Evolutionary conservation across 2,113 vertebrate genomes (phyloP), one percentile per base, ranked within the genome.

Genomic region (Calyptommatus sinebrachiatus): DNA sequence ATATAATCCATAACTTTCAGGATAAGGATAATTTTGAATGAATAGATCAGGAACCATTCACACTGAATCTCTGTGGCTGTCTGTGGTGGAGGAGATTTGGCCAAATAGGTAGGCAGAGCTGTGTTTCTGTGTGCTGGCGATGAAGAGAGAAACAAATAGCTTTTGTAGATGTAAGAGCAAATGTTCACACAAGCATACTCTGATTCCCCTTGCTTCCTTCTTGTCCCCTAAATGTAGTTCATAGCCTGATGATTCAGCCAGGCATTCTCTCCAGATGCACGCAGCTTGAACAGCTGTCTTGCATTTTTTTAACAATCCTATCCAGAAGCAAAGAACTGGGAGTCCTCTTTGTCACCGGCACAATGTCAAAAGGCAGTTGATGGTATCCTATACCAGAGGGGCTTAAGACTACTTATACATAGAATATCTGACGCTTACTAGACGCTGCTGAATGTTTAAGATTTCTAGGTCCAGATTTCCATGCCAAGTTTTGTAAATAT

Each of bases 231-330:
- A 65, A 60, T 1, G 20, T 20, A 60, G 48, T 31, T 73, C 69
- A 78, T n/a, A 46, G 62, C 48, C 22, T 66, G 20, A 28, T 66
- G 20, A 28, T 48, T 63, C 57, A 50, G 12, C 7, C 16, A 67
- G 29, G 20, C 63, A 28, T 60, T 24, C 70, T 73, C 50, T 63
- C 81, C 76, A 61, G 76, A 71, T 83, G 81, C 22, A 18, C 31
- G 4, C 24, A 1, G 21, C 21, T 20, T 41, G 60, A 73, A 57
- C 76, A 35, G 70, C 50, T 21, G 69, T 12, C 57, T 16, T 67
- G 24, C 22, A 67, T 73, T 29, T 57, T 35, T 80, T 62, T 67
- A n/a, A n/a, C 2, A 9, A 14, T 80, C 73, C 79, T 67, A 35
- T 21, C 62, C 26, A 22, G 29, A 57, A 48, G 31, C 79, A 60